A percentile compares a stretch with the other conserved stretches of the same genome.
These are phyloP conservation scores for Asarcornis scutulata DNA, from an alignment of 2,113 vertebrate species.

Conservation along the genomic window DNA sequence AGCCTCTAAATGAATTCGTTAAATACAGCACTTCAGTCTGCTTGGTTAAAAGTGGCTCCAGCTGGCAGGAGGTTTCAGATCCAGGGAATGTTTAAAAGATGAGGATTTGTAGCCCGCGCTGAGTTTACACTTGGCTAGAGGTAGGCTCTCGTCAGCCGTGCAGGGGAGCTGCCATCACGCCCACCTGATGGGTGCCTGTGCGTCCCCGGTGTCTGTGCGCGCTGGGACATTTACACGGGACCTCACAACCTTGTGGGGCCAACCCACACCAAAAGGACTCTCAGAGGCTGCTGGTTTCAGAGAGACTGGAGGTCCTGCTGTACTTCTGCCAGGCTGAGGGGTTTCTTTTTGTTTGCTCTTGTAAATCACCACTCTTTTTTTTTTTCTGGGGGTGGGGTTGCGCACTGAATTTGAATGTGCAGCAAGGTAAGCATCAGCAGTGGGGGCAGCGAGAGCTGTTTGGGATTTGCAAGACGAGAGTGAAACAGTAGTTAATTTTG, in stretches of 20 bases:
- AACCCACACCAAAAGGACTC: not conserved
- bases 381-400: not conserved
- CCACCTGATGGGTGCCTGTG: not conserved
- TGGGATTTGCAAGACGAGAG: not conserved
- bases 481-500: slow-evolving; percentile 2
- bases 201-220: accelerated
- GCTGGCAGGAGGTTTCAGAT: slow-evolving; percentile 52
- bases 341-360: not conserved
- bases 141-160: not conserved
- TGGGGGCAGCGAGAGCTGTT: not conserved
- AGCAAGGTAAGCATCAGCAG: not conserved
- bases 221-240: not conserved
- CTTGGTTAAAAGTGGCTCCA: slow-evolving; percentile 53
- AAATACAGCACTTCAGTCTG: slow-evolving; percentile 55
- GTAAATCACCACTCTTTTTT: not conserved
- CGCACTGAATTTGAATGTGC: not conserved
- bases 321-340: not conserved
- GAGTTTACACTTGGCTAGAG: slow-evolving; percentile 35
- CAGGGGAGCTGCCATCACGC: not conserved
- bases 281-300: not conserved
- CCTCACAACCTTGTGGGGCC: not conserved
- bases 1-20: slow-evolving; percentile 54
- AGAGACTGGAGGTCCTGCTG: not conserved
- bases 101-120: slow-evolving; percentile 44
- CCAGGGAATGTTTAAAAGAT: slow-evolving; percentile 58